Evolutionary conservation across 2,797 vertebrate genomes (phyloP).

Genomic region (Sebastes minor): DNA sequence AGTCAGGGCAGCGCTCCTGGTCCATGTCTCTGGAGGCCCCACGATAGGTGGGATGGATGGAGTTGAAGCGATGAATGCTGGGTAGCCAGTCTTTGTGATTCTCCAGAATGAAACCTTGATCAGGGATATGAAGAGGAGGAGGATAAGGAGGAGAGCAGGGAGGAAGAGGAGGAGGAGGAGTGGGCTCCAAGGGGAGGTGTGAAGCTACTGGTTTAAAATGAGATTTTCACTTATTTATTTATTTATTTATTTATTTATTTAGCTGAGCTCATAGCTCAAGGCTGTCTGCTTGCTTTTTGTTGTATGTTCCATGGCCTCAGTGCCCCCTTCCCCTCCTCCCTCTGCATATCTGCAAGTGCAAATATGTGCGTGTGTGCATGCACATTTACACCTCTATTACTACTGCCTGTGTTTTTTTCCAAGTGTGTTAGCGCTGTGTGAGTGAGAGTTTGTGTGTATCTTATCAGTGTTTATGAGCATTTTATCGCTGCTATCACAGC

Average conservation of each 20-base stretch:
- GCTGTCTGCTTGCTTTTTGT: slow-evolving; percentile 76
- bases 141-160: slow-evolving; percentile 32
- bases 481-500: slow-evolving; percentile 3
- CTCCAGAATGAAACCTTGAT: slow-evolving; percentile 65
- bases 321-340: slow-evolving; percentile 52
- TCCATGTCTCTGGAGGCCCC: slow-evolving; percentile 47
- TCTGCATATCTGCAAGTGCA: slow-evolving; percentile 55
- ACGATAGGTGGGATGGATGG: slow-evolving; percentile 36
- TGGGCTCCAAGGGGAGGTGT: slow-evolving; percentile 51
- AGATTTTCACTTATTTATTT: slow-evolving; percentile 77
- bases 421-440: not conserved
- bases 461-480: not conserved
- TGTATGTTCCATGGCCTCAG: slow-evolving; percentile 67
- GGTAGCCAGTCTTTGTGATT: slow-evolving; percentile 59
- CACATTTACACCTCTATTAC: slow-evolving; percentile 46
- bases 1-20: not conserved
- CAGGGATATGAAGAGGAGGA: slow-evolving; percentile 48
- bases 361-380: slow-evolving; percentile 31
- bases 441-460: slow-evolving; percentile 22
- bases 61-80: slow-evolving; percentile 48
- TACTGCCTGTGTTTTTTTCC: slow-evolving; percentile 2
- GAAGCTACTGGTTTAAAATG: slow-evolving; percentile 75
- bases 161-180: slow-evolving; percentile 32
- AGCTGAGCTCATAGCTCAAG: slow-evolving; percentile 79
- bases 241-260: slow-evolving; percentile 78